Evolutionary conservation across 1,140 invertebrate genomes (phyloP), one percentile per base, ranked within the genome.

Genomic region (Kradibia gibbosae): DNA sequence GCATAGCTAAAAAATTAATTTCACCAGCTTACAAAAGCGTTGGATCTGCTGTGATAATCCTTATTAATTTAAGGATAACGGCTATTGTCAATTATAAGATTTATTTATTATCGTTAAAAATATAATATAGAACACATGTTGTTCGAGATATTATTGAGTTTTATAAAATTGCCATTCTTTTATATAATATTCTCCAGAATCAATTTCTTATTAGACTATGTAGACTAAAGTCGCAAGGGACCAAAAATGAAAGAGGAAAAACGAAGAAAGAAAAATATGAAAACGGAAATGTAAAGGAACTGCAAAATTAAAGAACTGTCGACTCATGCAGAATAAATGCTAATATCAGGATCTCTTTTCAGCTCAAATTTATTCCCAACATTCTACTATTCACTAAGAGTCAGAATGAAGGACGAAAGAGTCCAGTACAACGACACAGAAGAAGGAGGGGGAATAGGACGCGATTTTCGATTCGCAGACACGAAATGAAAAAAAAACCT

Each of bases 231-330:
- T 62, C 28, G 2, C 28, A 36, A 17, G 48, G 20, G 10, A 42
- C 45, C 31, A 60, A 48, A 65, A 53, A 45, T 39, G 11, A 45
- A 45, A 13, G 8, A 20, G 34, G n/a, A 60, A 42, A 42, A 20
- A 75, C n/a, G 28, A 20, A 75, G 20, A 25, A 22, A 8, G 25
- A 34, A 55, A 60, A 1, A 75, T 60, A 31, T 34, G 1, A 65
- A 77, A 77, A 65, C 10, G 42, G 60, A 60, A 75, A 77, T 2
- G 57, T 20, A 48, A 36, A 39, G 60, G 70, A 53, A 78, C 42
- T 28, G 62, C 13, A 60, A 78, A 81, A 81, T 81, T 81, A 81
- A 81, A 75, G 79, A 81, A 81, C 71, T 48, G 67, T 28, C 72
- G 45, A 74, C 28, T 75, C 72, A 57, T 22, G 79, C 60, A 25